Evolutionary conservation across 2,888 invertebrate genomes (phyloP).

Genomic region (Dasypolia templi): DNA sequence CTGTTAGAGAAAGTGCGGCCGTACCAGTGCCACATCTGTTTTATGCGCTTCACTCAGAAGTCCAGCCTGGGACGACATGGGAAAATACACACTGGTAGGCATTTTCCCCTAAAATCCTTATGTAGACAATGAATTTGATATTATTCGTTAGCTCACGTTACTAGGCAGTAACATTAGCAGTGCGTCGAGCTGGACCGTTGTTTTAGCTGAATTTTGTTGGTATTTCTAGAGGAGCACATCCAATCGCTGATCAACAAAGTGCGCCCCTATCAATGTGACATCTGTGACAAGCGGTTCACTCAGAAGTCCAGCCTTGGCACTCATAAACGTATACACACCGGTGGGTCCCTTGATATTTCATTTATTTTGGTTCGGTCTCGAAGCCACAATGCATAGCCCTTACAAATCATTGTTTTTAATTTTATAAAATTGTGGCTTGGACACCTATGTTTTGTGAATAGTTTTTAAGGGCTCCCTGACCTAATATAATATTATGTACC

Average conservation of each 20-base stretch:
- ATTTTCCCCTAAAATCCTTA: conserved; percentile 90
- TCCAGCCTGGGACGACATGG: conserved; percentile 94
- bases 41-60: conserved; percentile 94
- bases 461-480: conserved; percentile 89
- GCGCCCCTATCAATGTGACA: conserved; percentile 93
- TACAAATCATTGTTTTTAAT: conserved; percentile 21
- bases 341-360: conserved; percentile 90
- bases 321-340: conserved; percentile 94
- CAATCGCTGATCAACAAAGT: conserved; percentile 91
- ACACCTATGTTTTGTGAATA: conserved; percentile 89
- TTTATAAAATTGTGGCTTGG: conserved; percentile 83
- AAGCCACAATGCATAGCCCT: conserved; percentile 82
- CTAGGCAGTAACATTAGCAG: conserved; percentile 83
- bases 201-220: conserved; percentile 90
- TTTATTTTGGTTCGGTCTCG: conserved; percentile 86
- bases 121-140: conserved; percentile 86
- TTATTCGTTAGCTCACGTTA: conserved; percentile 85
- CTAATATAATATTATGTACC: conserved; percentile 59
- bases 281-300: conserved; percentile 95
- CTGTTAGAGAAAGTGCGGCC: conserved; percentile 92
- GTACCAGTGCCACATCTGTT: conserved; percentile 93
- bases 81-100: conserved; percentile 93
- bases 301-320: conserved; percentile 96
- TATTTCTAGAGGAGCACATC: conserved; percentile 91
- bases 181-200: conserved; percentile 81